These are phyloP conservation scores for Columba janthina DNA, from an alignment of 2,113 vertebrate genomes.

Conservation along the genomic window DNA sequence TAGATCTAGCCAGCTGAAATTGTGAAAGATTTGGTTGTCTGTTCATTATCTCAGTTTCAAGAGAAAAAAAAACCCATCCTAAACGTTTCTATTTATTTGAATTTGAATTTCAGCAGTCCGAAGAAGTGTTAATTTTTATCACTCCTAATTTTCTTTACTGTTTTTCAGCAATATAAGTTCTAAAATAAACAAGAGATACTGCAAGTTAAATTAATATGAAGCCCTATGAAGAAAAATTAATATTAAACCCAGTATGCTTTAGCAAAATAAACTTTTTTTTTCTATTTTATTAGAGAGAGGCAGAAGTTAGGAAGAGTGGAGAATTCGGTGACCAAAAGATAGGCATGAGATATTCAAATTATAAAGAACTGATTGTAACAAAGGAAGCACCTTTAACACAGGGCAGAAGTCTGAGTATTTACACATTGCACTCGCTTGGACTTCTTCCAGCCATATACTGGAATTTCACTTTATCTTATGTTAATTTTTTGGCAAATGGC, in stretches of 20 bases:
- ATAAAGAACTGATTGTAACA: not conserved
- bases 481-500: constrained; percentile 27
- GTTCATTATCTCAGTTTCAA: not conserved
- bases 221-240: not conserved
- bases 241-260: not conserved
- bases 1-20: not conserved
- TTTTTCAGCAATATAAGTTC: not conserved
- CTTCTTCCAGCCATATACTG: constrained; percentile 6
- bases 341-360: not conserved
- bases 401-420: constrained; percentile 29
- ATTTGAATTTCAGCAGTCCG: not conserved
- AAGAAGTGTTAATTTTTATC: not conserved
- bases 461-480: constrained; percentile 27
- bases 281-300: not conserved
- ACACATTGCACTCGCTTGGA: not conserved
- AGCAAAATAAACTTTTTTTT: not conserved
- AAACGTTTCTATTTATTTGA: not conserved
- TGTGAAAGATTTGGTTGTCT: not conserved
- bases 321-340: not conserved
- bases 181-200: not conserved
- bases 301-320: not conserved
- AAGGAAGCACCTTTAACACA: constrained; percentile 10
- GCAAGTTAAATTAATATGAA: not conserved
- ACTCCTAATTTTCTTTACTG: not conserved
- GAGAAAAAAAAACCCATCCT: not conserved